phyloP scores from a whole-genome alignment of 2,888 invertebrate species.

The Dicycla oo region DNA sequence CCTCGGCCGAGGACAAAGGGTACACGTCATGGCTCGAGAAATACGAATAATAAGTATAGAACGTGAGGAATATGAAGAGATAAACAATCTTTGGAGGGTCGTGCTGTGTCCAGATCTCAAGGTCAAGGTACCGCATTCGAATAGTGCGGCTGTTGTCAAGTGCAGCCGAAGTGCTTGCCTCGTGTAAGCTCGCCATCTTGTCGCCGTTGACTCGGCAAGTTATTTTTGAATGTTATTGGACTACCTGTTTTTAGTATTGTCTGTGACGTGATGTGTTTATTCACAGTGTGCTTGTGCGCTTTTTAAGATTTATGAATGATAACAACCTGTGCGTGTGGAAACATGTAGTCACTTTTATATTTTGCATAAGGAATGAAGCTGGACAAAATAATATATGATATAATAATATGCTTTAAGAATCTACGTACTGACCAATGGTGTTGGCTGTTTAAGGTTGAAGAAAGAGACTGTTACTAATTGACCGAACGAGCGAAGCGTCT shows the following conservation, averaged over 20 bases:
- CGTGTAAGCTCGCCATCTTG: conserved; percentile 35
- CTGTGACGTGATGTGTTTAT: conserved; percentile 7
- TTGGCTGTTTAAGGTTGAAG: background rate
- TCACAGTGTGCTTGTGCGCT: conserved; percentile 9
- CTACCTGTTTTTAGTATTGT: conserved; percentile 43
- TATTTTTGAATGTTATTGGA: conserved; percentile 53
- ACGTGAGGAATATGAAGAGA: conserved; percentile 22
- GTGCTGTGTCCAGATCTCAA: conserved; percentile 38
- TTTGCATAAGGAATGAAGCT: background rate
- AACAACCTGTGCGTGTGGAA: background rate
- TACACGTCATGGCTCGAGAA: conserved; percentile 31
- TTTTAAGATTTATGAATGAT: conserved; percentile 29
- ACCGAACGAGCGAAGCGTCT: too few relatives aligned
- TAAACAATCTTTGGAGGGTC: conserved; percentile 25
- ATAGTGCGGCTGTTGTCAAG: conserved; percentile 36
- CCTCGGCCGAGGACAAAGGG: conserved; percentile 51
- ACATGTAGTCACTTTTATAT: background rate
- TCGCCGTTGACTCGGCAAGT: conserved; percentile 46
- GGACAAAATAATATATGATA: background rate
- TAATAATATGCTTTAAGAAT: background rate
- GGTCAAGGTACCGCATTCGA: conserved; percentile 39
- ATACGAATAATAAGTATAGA: conserved; percentile 37
- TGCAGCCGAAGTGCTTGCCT: conserved; percentile 33
- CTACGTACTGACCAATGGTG: background rate
- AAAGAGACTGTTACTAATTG: background rate